phyloP scores from a whole-genome alignment of 2,797 vertebrate genomes.

The Micrastur ruficollis region DNA sequence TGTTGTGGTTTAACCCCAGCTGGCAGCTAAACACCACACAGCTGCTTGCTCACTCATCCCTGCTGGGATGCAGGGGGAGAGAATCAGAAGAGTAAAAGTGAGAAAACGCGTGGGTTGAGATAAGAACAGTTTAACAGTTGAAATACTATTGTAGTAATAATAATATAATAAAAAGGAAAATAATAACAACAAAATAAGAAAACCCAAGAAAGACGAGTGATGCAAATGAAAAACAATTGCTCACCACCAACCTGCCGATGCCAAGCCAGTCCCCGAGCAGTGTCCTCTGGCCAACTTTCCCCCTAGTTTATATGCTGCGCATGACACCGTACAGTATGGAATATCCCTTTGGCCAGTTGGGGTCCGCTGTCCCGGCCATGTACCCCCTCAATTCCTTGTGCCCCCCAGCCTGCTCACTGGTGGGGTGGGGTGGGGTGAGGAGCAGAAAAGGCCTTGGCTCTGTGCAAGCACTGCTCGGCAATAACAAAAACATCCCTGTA shows the following conservation, averaged over 20 bases:
- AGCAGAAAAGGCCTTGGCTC: not conserved
- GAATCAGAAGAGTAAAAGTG: not conserved
- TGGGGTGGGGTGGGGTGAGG: not conserved
- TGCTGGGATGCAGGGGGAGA: not conserved
- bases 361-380: not conserved
- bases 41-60: rapidly evolving
- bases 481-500: not conserved
- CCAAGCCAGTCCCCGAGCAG: not conserved
- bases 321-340: not conserved
- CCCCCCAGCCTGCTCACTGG: not conserved
- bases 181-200: not conserved
- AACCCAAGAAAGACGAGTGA: not conserved
- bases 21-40: not conserved
- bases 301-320: not conserved
- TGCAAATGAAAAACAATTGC: not conserved
- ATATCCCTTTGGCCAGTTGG: not conserved
- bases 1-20: not conserved
- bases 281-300: not conserved
- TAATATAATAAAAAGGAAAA: not conserved
- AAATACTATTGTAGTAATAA: not conserved
- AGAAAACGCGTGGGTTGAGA: not conserved
- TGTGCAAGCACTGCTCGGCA: not conserved
- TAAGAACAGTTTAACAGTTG: not conserved
- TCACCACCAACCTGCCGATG: not conserved
- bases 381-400: not conserved